Evolutionary conservation across 1,140 invertebrate genomes (phyloP).

Genomic region (Pogonomyrmex barbatus): DNA sequence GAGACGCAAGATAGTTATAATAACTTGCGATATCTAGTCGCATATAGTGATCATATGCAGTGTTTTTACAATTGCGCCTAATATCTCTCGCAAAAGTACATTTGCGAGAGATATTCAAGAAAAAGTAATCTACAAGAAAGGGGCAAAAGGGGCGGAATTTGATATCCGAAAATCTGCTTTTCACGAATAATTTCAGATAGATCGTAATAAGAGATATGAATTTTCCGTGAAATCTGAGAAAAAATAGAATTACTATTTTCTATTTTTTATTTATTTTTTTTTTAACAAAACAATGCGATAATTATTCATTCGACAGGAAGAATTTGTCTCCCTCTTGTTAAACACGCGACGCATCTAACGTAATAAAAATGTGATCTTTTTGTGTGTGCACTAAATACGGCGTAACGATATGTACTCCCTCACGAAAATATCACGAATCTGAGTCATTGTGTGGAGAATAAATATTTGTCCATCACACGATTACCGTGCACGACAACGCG

Average conservation of each 20-base stretch:
- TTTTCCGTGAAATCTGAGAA: no score
- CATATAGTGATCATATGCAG: neutral
- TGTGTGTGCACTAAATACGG: conserved; percentile 27
- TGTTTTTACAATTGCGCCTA: conserved; percentile 12
- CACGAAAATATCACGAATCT: conserved; percentile 62
- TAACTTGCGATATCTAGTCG: conserved; percentile 19
- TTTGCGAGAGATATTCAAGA: neutral
- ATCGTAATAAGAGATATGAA: neutral
- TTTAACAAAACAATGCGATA: neutral
- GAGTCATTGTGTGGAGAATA: conserved; percentile 59
- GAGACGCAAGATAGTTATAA: conserved; percentile 65
- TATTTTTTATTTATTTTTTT: neutral
- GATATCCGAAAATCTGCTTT: neutral
- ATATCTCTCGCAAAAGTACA: neutral
- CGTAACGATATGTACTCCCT: conserved; percentile 13
- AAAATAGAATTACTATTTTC: neutral
- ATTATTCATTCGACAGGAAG: neutral
- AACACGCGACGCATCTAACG: conserved; percentile 1
- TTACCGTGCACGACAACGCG: conserved; percentile 53
- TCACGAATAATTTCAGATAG: neutral
- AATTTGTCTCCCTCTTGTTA: neutral
- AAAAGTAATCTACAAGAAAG: no score
- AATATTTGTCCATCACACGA: conserved; percentile 65
- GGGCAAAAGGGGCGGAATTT: neutral
- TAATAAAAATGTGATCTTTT: neutral